Evolutionary conservation across 2,113 vertebrate genomes (phyloP).

Genomic region (Apus apus): DNA sequence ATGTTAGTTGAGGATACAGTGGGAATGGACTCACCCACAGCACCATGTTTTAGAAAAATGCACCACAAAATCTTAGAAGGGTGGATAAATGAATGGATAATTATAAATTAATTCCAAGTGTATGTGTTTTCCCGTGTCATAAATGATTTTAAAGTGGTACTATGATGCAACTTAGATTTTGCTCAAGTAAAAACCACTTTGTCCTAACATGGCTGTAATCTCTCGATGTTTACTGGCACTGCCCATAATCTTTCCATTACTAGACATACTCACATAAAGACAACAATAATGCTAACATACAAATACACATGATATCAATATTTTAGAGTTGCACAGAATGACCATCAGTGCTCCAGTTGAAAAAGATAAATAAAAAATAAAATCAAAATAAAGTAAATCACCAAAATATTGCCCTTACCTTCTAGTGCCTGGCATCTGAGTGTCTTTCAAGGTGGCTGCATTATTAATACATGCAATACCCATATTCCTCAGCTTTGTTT

Average conservation of each 20-base stretch:
- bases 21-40: not conserved
- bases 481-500: not conserved
- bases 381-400: not conserved
- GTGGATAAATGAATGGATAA: not conserved
- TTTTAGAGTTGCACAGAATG: not conserved
- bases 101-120: not conserved
- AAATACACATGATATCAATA: not conserved
- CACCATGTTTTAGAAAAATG: not conserved
- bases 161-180: not conserved
- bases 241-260: not conserved
- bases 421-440: not conserved
- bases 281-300: not conserved
- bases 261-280: not conserved
- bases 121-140: not conserved
- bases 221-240: not conserved
- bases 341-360: rapidly evolving
- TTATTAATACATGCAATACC: not conserved
- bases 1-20: not conserved
- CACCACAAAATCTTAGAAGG: not conserved
- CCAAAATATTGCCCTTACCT: slow-evolving; percentile 55
- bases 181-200: not conserved
- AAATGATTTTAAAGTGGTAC: not conserved
- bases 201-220: not conserved
- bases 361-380: not conserved
- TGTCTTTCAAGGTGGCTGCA: not conserved